phyloP scores from a whole-genome alignment of 2,888 invertebrate species.

The Sympetrum striolatum region DNA sequence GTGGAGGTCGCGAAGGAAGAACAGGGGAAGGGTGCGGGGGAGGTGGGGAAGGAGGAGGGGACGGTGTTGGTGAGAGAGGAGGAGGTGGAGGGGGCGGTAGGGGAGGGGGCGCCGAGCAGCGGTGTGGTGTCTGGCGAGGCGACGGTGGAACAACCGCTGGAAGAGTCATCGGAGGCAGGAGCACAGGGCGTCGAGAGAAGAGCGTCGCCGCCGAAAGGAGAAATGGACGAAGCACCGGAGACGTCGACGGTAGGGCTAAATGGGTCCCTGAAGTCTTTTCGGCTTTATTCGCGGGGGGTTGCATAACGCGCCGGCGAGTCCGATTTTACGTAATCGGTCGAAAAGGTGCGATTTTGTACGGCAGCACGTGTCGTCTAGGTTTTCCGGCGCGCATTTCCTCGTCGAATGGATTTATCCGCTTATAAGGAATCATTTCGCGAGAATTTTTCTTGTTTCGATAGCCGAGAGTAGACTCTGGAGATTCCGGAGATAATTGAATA shows the following conservation, averaged over 20 bases:
- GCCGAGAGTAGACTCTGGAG: too few species aligned
- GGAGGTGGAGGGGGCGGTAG: not conserved
- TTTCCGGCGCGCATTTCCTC: too few species aligned
- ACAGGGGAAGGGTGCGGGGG: not conserved
- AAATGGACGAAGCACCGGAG: slow-evolving; percentile 12
- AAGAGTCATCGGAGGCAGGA: not conserved
- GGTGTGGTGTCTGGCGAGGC: not conserved
- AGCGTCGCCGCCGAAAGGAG: not conserved
- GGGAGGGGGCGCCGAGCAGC: not conserved
- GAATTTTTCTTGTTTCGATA: too few species aligned
- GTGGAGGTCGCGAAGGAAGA: not conserved
- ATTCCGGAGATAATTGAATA: too few species aligned
- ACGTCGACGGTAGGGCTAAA: not conserved
- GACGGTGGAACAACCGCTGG: not conserved
- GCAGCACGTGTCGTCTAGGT: too few species aligned
- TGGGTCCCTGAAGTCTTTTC: not conserved
- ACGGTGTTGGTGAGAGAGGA: not conserved
- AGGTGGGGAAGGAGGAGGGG: not conserved
- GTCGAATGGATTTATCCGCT: too few species aligned
- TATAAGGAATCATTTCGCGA: too few species aligned
- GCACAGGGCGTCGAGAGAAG: not conserved
- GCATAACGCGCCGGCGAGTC: not conserved
- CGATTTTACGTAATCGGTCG: not conserved
- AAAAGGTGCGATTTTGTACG: too few species aligned
- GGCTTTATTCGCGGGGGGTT: not conserved